Base-by-base conservation (phyloP, 2,888 invertebrate genomes). In the Idaea biselata region DNA sequence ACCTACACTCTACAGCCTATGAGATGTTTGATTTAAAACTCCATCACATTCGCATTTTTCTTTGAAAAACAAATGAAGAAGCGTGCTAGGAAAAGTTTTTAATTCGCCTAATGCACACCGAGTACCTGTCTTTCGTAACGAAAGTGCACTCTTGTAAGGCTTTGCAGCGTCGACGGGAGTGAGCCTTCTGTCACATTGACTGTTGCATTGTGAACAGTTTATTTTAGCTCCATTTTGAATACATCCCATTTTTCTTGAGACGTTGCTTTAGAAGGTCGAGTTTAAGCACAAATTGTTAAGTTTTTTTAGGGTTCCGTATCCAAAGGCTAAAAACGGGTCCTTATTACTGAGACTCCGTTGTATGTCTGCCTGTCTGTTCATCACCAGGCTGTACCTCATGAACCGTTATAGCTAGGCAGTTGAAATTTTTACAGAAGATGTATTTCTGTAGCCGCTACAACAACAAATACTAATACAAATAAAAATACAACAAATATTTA, bases 81-180 rank as follows among this genome's bases (percentile, higher is more conserved):
- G 74, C 78, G 79, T 79, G 79, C 73, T 79, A 82, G 82, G 77
- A 79, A 83, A 82, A 83, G 81, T 88, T 91, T 91, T 91, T 92
- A 92, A 92, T 92, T 91, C 84, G 87, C 89, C 91, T 91, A 91
- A 92, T 92, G 92, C 89, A 90, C 81, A 76, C 79, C 73, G 75
- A 81, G 83, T 84, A 84, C 81, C 80, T 84, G 84, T 83, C 81
- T 84, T 84, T 82, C 79, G 82, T 84, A 84, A 85, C 78, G 85
- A 86, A 87, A 87, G 84, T 84, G 84, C 86, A 84, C 82, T 81
- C 80, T 85, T 84, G 76, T 84, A 85, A 77, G 82, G 81, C 79
- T 83, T 84, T 81, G 76, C 74, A 77, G 74, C 78, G 77, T 77
- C 77, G 75, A 64, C 73, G 74, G 74, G 77, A 76, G 74, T 73